Base-by-base conservation (phyloP, 2,888 invertebrate species). In the Harmothoe impar region DNA sequence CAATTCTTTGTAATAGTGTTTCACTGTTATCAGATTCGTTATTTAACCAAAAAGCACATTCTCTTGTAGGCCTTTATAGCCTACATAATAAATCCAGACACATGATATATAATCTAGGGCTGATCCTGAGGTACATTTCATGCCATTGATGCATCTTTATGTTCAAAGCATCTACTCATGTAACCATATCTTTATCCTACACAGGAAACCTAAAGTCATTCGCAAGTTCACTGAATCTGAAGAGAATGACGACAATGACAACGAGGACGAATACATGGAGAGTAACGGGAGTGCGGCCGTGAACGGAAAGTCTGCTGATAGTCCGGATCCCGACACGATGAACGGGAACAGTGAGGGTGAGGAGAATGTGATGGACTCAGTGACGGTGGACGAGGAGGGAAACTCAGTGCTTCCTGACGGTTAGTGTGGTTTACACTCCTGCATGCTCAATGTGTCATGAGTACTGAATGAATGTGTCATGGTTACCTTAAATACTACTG, bases 361-460 rank as follows among this genome's bases (percentile, higher is more conserved):
- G 35, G 68, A 43, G 23, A 25, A 56, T 12, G 84, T 5, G 10
- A n/a, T 5, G 25, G 89, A 43, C 12, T 43, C 51, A 12, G 78
- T 88, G 0, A 72, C 90, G n/a, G 89, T 90, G 17, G 91, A 91
- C 72, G 91, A 91, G 25, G 25, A 91, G 17, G 91, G 91, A 3
- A 91, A 91, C 35, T 77, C 52, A 35, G 51, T 91, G 15, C 78
- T 91, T 7, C 54, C 78, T 17, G 91, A 91, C 29, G 91, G 91
- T 91, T 35, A 77, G 89, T 52, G 43, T 33, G 17, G 33, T 12
- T 81, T 25, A 77, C 3, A 29, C 17, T 33, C 56, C 25, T 84
- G 90, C 33, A 77, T 77, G 43, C 43, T 43, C 5, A 43, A 10
- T 43, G 43, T 43, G 43, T 43, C 3, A 7, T 43, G 43, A 7